These are phyloP conservation scores for Stenoptilia bipunctidactyla DNA, from an alignment of 2,888 invertebrate genomes.

Conservation along the genomic window DNA sequence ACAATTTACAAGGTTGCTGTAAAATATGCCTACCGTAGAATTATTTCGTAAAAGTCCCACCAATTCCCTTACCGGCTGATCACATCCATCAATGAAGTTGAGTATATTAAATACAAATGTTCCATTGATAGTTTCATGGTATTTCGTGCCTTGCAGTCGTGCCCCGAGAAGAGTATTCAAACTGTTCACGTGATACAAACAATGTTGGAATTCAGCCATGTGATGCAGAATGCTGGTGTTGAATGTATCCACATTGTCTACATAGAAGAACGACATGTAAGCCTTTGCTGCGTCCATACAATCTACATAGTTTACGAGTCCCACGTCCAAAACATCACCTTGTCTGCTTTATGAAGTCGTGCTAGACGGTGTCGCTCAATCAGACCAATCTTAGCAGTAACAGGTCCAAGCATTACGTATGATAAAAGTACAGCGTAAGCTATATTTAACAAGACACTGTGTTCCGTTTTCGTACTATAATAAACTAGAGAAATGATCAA, in stretches of 20 bases:
- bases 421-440: conserved; percentile 22
- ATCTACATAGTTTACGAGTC: conserved; percentile 5
- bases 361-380: not conserved
- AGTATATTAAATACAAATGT: conserved; percentile 25
- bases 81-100: too few relatives aligned
- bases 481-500: conserved; percentile 21
- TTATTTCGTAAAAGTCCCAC: too few relatives aligned
- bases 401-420: conserved; percentile 16
- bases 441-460: too few relatives aligned
- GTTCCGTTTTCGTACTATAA: too few relatives aligned
- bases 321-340: not conserved
- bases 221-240: conserved; percentile 20
- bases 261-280: conserved; percentile 17
- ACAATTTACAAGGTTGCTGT: too few relatives aligned
- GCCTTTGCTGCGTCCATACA: conserved; percentile 11
- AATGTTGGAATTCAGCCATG: conserved; percentile 29
- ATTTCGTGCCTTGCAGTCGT: conserved; percentile 17
- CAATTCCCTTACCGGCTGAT: too few relatives aligned
- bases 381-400: not conserved
- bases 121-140: conserved; percentile 21
- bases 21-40: too few relatives aligned
- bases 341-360: not conserved
- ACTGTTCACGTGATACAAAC: conserved; percentile 29
- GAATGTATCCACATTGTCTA: conserved; percentile 11
- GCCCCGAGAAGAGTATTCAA: conserved; percentile 25